A percentile compares a stretch with the other conserved stretches of the same genome.
These are phyloP conservation scores for Varecia variegata DNA, from an alignment of 2,797 vertebrate genomes.

Conservation along the genomic window DNA sequence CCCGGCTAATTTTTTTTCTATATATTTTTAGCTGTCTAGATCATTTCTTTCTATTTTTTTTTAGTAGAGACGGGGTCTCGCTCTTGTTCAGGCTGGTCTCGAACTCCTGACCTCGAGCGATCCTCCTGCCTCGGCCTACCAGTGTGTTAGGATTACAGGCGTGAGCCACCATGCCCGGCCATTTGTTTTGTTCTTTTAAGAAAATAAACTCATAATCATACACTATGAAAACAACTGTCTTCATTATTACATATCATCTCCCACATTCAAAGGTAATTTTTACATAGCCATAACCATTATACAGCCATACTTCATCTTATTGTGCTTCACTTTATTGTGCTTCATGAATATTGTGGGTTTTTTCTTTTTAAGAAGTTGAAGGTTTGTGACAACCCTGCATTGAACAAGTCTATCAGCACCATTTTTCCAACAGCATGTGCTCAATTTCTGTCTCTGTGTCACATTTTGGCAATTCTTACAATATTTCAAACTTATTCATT, in stretches of 20 bases:
- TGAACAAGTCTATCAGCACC: neutral
- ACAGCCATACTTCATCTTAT: neutral
- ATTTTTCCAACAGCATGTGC: neutral
- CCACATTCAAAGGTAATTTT: conserved; percentile 25
- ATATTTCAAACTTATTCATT: neutral
- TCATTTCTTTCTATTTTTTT: no score
- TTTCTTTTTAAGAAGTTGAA: neutral
- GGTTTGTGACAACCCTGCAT: neutral
- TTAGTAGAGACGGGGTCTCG: no score
- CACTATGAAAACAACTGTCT: neutral
- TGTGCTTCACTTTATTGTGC: neutral
- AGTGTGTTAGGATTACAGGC: no score
- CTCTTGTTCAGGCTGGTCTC: no score
- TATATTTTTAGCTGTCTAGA: no score
- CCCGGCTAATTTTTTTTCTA: no score
- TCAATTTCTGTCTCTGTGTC: neutral
- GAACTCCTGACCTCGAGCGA: no score
- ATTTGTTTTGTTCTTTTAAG: conserved; percentile 34
- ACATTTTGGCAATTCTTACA: neutral
- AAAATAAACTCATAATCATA: neutral
- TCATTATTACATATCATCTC: neutral
- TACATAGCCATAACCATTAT: neutral
- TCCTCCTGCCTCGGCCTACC: no score
- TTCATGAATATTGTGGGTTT: neutral
- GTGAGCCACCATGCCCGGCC: no score